Percentiles rank a stretch among this genome's conserved stretches.
Evolutionary conservation across 2,113 vertebrate species (phyloP).

Genomic region (Candoia aspera): DNA sequence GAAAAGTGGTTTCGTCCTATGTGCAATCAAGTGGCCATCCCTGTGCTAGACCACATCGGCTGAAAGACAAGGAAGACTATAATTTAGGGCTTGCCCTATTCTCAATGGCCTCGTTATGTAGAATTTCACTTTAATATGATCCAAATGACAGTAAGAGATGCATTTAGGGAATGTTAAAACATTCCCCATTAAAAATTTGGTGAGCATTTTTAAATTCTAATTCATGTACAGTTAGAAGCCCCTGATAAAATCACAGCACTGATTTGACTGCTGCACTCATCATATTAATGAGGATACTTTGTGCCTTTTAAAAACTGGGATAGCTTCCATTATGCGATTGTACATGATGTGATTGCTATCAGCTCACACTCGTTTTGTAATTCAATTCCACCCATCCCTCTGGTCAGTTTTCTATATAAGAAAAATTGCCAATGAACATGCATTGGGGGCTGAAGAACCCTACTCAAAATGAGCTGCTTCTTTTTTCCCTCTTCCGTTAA

Average conservation of each 20-base stretch:
- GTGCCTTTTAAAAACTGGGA: conserved; percentile 85
- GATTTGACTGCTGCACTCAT: conserved; percentile 84
- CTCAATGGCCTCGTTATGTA: conserved; percentile 78
- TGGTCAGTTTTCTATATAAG: conserved; percentile 74
- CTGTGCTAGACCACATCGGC: conserved; percentile 67
- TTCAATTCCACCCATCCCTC: conserved; percentile 79
- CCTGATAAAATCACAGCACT: conserved; percentile 83
- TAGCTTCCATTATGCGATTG: conserved; percentile 83
- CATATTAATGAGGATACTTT: conserved; percentile 86
- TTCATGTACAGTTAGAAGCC: conserved; percentile 84
- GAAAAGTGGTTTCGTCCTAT: conserved; percentile 59
- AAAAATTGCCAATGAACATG: conserved; percentile 49
- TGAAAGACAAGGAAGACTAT: conserved; percentile 52
- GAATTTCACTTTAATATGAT: conserved; percentile 80
- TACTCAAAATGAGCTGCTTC: conserved; percentile 22
- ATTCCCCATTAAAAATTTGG: conserved; percentile 82
- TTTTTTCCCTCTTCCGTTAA: conserved; percentile 45
- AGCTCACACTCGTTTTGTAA: conserved; percentile 73
- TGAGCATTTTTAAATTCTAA: conserved; percentile 83
- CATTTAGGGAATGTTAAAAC: conserved; percentile 78
- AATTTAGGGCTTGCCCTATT: conserved; percentile 74
- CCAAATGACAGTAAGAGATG: conserved; percentile 82
- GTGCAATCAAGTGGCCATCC: conserved; percentile 71
- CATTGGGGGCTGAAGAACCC: conserved; percentile 40
- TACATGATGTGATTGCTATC: conserved; percentile 83